Base-by-base conservation (phyloP, 1,140 invertebrate genomes). In the Caenorhabditis latens region DNA sequence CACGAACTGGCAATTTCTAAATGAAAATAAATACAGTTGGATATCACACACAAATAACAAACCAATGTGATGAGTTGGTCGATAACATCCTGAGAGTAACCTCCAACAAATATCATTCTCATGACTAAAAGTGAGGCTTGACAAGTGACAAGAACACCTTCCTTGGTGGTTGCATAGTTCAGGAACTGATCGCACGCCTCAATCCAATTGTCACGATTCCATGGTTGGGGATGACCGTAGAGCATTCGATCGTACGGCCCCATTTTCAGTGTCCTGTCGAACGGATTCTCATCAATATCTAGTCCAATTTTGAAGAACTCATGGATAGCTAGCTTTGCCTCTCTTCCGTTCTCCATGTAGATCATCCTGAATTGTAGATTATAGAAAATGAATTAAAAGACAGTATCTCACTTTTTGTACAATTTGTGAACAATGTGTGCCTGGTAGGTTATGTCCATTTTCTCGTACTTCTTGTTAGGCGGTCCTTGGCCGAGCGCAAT, bases 391-490 rank as follows among this genome's bases (percentile, higher is more conserved):
- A 79, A 19, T 2, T 7, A 53, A 8, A 24, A 21, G 2, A 13
- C 8, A 11, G 7, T 6, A 0, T 13, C 21, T 79, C 21, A 79
- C 71, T 79, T 79, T 24, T 50, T 79, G 19, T 50, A 79, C 43
- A 79, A 40, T 24, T 79, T 79, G 13, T 79, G n/a, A 14, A 50
- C 14, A 21, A 79, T 24, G 46, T 79, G 71, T 11, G 71, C 71
- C 14, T 79, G 71, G 42, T 79, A 79, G 16, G 40, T 11, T 19
- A 79, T 32, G 46, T 79, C 71, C 71, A 79, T 79, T 43, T 24
- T 50, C 6, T 79, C 71, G 71, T 79, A 79, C n/a, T 50, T 50
- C n/a, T 50, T 50, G 46, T 79, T 79, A 16, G 46, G 71, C 2
- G 71, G 46, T 5, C 71, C 71, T 50, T 79, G 71, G 11, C 71